Evolutionary conservation across 2,888 invertebrate genomes (phyloP).

Genomic region (Beris chalybata): DNA sequence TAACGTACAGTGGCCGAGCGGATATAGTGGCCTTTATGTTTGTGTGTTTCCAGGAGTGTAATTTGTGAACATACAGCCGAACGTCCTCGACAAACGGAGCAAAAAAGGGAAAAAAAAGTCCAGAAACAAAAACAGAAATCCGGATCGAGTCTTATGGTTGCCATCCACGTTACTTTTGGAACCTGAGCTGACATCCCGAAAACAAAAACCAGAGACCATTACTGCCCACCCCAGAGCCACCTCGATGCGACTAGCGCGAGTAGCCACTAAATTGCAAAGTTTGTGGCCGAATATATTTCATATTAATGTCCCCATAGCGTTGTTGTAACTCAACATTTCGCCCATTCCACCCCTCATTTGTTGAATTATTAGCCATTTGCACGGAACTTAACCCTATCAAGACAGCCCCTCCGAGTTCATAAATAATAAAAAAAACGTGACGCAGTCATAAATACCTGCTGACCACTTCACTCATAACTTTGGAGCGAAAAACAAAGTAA

Average conservation of each 20-base stretch:
- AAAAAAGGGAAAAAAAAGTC: too few species aligned
- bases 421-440: conserved; percentile 37
- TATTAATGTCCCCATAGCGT: conserved; percentile 36
- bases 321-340: conserved; percentile 37
- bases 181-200: conserved; percentile 10
- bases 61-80: too few species aligned
- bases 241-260: conserved; percentile 13
- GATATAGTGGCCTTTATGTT: too few species aligned
- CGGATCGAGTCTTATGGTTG: conserved; percentile 18
- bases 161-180: conserved; percentile 20
- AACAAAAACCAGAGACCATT: conserved; percentile 2
- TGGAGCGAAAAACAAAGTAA: conserved; percentile 5
- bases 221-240: background rate
- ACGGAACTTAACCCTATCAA: conserved; percentile 39
- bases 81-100: too few species aligned
- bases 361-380: conserved; percentile 36
- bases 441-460: conserved; percentile 37
- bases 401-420: conserved; percentile 35
- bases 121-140: background rate
- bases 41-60: too few species aligned
- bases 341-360: conserved; percentile 19
- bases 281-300: conserved; percentile 37
- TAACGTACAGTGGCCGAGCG: conserved; percentile 19
- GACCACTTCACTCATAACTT: conserved; percentile 26
- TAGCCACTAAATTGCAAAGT: conserved; percentile 37